Evolutionary conservation across 1,140 invertebrate species (phyloP).

Genomic region (Caenorhabditis elegans): DNA sequence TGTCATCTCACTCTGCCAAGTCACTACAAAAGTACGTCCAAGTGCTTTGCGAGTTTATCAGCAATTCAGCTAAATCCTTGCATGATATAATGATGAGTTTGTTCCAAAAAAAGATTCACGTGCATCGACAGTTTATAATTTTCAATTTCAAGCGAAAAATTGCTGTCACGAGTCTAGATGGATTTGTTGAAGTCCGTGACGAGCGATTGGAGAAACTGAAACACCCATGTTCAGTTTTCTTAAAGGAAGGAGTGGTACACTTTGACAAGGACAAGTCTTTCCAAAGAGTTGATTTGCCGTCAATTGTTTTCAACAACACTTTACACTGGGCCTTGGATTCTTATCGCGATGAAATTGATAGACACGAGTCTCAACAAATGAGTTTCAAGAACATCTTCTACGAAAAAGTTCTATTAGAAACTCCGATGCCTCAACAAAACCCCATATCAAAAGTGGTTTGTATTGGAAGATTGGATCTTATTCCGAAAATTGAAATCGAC

Average conservation of each 20-base stretch:
- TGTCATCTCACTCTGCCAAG: slow-evolving; percentile 48
- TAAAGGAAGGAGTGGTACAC: not conserved
- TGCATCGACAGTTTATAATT: slow-evolving; percentile 2
- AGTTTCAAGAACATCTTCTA: not conserved
- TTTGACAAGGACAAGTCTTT: not conserved
- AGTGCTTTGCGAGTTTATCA: not conserved
- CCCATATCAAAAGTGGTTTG: not conserved
- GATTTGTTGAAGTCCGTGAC: not conserved
- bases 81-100: not conserved
- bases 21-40: slow-evolving; percentile 35
- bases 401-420: not conserved
- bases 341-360: not conserved
- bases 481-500: not conserved
- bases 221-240: not conserved
- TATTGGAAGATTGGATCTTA: not conserved
- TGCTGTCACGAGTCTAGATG: not conserved
- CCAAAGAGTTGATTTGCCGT: not conserved
- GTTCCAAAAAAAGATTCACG: not conserved
- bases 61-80: not conserved
- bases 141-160: slow-evolving; percentile 14
- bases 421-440: not conserved
- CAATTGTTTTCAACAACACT: not conserved
- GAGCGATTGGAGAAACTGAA: not conserved
- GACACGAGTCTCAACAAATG: not conserved
- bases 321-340: not conserved